phyloP scores from a whole-genome alignment of 2,888 invertebrate genomes.

The Tromatobia lineatoria region DNA sequence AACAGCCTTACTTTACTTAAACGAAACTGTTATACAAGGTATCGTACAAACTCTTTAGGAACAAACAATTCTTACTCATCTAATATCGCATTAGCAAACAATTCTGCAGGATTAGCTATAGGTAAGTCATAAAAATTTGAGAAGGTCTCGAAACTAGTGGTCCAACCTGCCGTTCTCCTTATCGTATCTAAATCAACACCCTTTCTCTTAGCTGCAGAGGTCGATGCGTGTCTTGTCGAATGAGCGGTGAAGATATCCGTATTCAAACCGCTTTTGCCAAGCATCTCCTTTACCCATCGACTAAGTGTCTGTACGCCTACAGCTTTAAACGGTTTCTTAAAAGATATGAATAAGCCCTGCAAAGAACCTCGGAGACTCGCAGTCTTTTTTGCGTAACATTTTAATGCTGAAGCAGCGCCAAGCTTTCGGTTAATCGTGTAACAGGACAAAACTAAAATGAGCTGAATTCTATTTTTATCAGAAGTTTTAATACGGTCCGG shows the following conservation, averaged over 20 bases:
- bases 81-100: constrained; percentile 24
- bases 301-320: constrained; percentile 18
- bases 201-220: constrained; percentile 21
- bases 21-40: neutral
- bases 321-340: neutral
- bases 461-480: too few species aligned
- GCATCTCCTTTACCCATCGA: constrained; percentile 9
- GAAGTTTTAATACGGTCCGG: too few species aligned
- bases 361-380: neutral
- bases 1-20: constrained; percentile 2
- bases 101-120: neutral
- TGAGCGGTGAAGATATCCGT: constrained; percentile 21
- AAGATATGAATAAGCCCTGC: neutral
- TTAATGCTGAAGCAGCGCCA: constrained; percentile 16
- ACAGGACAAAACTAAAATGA: too few species aligned
- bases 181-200: constrained; percentile 14
- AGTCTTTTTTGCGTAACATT: neutral
- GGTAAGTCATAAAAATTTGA: constrained; percentile 29
- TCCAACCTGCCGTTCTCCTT: constrained; percentile 23
- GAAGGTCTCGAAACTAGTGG: constrained; percentile 4
- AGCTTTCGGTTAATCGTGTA: too few species aligned
- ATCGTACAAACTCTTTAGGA: neutral
- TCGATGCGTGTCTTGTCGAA: constrained; percentile 22
- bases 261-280: neutral
- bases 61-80: neutral